phyloP scores from a whole-genome alignment of 1,140 invertebrate genomes.

The Lineus longissimus region DNA sequence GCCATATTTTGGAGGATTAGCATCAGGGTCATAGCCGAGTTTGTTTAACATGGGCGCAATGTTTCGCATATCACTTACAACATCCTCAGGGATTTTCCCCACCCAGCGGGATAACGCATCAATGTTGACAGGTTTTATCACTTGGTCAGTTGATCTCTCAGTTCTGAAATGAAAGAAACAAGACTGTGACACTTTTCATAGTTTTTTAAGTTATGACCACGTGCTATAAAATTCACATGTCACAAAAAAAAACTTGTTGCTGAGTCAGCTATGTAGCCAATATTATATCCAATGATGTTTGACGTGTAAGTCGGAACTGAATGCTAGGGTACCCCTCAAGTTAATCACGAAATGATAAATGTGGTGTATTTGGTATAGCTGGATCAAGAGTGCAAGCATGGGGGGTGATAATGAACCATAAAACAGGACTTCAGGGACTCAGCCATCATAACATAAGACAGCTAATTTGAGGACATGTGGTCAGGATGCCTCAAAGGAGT shows the following conservation, averaged over 20 bases:
- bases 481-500: too few species aligned
- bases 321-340: too few species aligned
- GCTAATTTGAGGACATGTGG: neutral
- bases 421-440: neutral
- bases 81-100: constrained; percentile 84
- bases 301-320: too few species aligned
- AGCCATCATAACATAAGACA: neutral
- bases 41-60: constrained; percentile 86
- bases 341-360: too few species aligned
- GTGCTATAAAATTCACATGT: neutral
- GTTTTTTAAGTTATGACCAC: neutral
- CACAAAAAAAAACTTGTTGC: too few species aligned
- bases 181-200: neutral
- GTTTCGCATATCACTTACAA: constrained; percentile 82
- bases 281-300: too few species aligned
- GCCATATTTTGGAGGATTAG: constrained; percentile 90
- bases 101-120: constrained; percentile 97
- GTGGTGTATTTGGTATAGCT: too few species aligned
- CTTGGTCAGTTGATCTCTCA: constrained; percentile 96
- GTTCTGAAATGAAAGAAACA: constrained; percentile 66
- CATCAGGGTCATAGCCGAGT: constrained; percentile 89
- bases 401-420: neutral
- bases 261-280: too few species aligned
- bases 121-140: constrained; percentile 95
- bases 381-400: too few species aligned